These are phyloP conservation scores for Heterotilapia buettikoferi DNA, from an alignment of 2,113 vertebrate genomes.

Conservation along the genomic window DNA sequence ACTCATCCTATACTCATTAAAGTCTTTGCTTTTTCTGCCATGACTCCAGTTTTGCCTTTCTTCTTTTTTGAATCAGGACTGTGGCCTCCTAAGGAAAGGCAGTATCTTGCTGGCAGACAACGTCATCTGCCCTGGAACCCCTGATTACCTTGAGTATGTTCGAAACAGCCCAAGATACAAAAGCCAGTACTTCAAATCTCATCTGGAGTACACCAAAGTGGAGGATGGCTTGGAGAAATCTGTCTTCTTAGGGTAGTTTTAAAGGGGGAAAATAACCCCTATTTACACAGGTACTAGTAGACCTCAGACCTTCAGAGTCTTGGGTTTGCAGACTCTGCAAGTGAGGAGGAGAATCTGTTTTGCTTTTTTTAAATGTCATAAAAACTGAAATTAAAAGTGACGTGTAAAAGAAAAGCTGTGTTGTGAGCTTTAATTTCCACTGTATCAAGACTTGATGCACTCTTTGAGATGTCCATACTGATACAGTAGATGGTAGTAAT, in stretches of 20 bases:
- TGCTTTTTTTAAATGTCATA: background rate
- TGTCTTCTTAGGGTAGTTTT: constrained; percentile 63
- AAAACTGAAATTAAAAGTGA: constrained; percentile 16
- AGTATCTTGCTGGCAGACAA: constrained; percentile 72
- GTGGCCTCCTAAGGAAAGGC: constrained; percentile 62
- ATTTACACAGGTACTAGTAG: background rate
- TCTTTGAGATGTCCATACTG: background rate
- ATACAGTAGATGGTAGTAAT: background rate
- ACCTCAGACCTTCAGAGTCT: background rate
- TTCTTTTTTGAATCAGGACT: constrained; percentile 43
- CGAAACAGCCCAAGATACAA: constrained; percentile 60
- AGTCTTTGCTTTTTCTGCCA: background rate
- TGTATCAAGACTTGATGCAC: background rate
- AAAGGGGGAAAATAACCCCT: background rate
- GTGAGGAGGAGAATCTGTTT: background rate
- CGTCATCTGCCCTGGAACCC: constrained; percentile 72
- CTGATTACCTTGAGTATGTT: constrained; percentile 72
- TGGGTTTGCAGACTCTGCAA: background rate
- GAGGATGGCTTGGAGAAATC: constrained; percentile 75
- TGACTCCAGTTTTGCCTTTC: background rate
- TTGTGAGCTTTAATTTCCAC: background rate
- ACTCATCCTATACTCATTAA: background rate
- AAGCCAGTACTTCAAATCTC: constrained; percentile 70
- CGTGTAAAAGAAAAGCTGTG: background rate
- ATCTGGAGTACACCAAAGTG: constrained; percentile 75